These are phyloP conservation scores for Tuberolachnus salignus DNA, from an alignment of 2,888 invertebrate genomes.

Conservation along the genomic window DNA sequence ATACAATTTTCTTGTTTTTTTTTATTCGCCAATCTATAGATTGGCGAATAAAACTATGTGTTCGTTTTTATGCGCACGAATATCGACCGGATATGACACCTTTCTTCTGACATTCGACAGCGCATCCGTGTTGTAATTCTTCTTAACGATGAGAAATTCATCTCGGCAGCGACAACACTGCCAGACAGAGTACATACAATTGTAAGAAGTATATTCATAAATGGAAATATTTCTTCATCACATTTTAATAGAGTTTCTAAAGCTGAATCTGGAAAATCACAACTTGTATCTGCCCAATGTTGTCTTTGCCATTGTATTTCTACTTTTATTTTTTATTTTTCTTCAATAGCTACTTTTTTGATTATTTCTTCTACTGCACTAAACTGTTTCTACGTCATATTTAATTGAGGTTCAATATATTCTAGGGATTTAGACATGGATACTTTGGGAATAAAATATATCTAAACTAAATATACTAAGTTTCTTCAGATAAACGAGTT, in stretches of 20 bases:
- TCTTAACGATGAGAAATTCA: not conserved
- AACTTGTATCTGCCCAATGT: not conserved
- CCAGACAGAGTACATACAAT: not conserved
- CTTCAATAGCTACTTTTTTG: conserved; percentile 1
- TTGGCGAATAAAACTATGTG: not conserved
- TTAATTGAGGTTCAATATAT: not conserved
- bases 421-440: not conserved
- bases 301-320: conserved; percentile 3
- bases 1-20: conserved; percentile 1
- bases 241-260: conserved; percentile 7
- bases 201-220: not conserved
- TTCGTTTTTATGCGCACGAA: not conserved
- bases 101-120: conserved; percentile 5
- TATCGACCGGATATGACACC: conserved; percentile 3
- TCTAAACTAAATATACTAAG: conserved; percentile 2
- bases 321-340: conserved; percentile 18
- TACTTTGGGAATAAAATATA: not conserved
- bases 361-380: not conserved
- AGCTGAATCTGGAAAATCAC: not conserved
- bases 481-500: not conserved
- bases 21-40: not conserved
- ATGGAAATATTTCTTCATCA: conserved; percentile 1
- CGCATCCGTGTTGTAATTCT: conserved; percentile 1
- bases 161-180: not conserved
- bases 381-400: not conserved